Evolutionary conservation across 2,113 vertebrate species (phyloP), one percentile per base, ranked within the genome.

Genomic region (Vulpes ferrilata): DNA sequence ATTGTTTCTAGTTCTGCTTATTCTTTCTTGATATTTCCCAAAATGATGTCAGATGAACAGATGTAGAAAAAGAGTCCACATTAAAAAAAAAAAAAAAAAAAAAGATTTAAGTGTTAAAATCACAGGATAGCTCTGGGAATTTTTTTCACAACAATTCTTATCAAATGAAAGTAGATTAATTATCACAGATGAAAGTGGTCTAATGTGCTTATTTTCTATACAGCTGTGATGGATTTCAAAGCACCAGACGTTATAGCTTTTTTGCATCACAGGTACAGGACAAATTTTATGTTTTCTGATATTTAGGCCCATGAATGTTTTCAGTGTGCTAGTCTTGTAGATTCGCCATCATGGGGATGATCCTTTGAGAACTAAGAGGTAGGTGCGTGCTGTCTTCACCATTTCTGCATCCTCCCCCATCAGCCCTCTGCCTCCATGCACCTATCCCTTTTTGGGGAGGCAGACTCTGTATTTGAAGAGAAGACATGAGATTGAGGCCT

Each of bases 31-130:
- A 51, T 90, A 92, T 55, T 95, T 89, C 57, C 30, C 55, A 69
- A 96, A 84, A 95, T 55, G 25, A 32, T 88, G 27, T 69, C 81
- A 92, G 60, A 83, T 51, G 88, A 96, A 83, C 35, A 97, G 71
- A 85, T 6, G 4, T 86, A 25, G 62, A 95, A 57, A 89, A 93
- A 96, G 48, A 90, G 32, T 92, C 27, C 2, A 74, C 11, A 65
- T 59, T 57, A 30, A n/a, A 23, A 67, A 55, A 35, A 35, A 35
- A 67, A 55, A 35, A 35, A 35, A 35, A 35, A 35, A 80, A 92
- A 30, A 12, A 82, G 6, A 95, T 65, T 59, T 83, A 90, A 79
- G 51, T 43, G 27, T 90, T 96, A 92, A 96, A 91, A 81, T 90
- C 53, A 71, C 32, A 79, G 32, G 76, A 85, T 67, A 96, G 23